Evolutionary conservation across 2,113 vertebrate species (phyloP), one percentile per base, ranked within the genome.

Genomic region (Danionella cerebrum): DNA sequence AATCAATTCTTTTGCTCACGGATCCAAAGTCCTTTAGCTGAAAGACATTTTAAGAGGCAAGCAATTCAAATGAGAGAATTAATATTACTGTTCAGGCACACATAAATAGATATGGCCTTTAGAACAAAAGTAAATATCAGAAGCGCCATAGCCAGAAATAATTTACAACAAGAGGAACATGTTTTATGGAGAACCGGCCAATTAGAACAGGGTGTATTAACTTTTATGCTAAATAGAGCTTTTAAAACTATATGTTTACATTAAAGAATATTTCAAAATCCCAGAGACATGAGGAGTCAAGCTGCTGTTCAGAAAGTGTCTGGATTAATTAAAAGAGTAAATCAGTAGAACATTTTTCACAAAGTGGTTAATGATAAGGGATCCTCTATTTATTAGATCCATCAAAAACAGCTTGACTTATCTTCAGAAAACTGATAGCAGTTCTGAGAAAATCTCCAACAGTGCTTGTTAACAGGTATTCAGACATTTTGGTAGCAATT

Each of bases 91-190:
- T 41, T 42, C 8, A 25, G 25, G 55, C 22, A 41, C 36, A 41
- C n/a, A 41, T 25, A 58, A 58, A 58, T 59, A 59, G 36, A 42
- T 16, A 42, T 41, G 36, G 27, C 36, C 36, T 59, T 59, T 27
- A 1, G 36, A 59, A 59, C 27, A 11, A 59, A 42, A 59, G 22
- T 6, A 27, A 59, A 59, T 16, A 42, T 16, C 36, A 16, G 55
- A 35, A 16, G 19, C 21, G n/a, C 6, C 3, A 1, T 18, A 3
- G 1, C 13, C n/a, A 16, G 54, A 58, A 41, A 58, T 41, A 57
- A 52, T 16, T 52, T 31, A 18, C 25, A 52, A 29, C 25, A 52
- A 31, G 11, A 51, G 25, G 16, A 52, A 27, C 48, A 16, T 27
- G 14, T 16, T 4, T n/a, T n/a, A n/a, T n/a, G n/a, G n/a, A n/a